A percentile compares a stretch with the other conserved stretches of the same genome.
Evolutionary conservation across 2,113 vertebrate species (phyloP).

Genomic region (Eubucco bourcierii): DNA sequence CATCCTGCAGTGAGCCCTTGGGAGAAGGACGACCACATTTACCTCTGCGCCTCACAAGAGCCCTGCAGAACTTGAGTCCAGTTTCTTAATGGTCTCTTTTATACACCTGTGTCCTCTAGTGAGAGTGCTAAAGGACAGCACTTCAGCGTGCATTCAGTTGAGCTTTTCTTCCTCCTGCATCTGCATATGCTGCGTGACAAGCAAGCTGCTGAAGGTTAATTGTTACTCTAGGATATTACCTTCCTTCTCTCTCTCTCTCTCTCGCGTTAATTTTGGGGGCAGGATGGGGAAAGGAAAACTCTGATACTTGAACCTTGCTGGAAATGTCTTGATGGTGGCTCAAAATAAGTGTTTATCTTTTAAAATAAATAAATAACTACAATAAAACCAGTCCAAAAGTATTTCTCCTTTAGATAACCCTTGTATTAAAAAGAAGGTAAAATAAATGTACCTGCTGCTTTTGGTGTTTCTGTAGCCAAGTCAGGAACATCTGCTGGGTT

Average conservation of each 20-base stretch:
- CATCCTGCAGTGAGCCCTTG: background rate
- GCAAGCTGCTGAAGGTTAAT: slow-evolving; percentile 57
- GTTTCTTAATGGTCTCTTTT: background rate
- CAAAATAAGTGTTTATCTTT: slow-evolving; percentile 11
- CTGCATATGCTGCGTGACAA: slow-evolving; percentile 34
- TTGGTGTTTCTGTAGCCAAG: background rate
- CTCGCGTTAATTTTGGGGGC: slow-evolving; percentile 13
- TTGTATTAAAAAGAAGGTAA: background rate
- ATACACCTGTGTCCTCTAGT: background rate
- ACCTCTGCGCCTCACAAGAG: background rate
- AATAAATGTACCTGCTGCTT: background rate
- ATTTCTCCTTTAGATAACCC: background rate
- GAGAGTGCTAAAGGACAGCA: background rate
- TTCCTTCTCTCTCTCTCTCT: background rate
- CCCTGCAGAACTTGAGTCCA: background rate
- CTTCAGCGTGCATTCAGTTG: background rate
- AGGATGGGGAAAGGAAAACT: background rate
- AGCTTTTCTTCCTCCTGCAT: slow-evolving; percentile 23
- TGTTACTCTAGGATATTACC: slow-evolving; percentile 43
- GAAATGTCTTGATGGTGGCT: background rate
- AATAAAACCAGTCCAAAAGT: background rate
- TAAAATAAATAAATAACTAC: background rate
- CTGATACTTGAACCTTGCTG: slow-evolving; percentile 3
- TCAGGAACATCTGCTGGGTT: background rate
- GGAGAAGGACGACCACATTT: background rate